Conservation (phyloP, 2,113 vertebrate genomes). For the Pavo muticus region DNA sequence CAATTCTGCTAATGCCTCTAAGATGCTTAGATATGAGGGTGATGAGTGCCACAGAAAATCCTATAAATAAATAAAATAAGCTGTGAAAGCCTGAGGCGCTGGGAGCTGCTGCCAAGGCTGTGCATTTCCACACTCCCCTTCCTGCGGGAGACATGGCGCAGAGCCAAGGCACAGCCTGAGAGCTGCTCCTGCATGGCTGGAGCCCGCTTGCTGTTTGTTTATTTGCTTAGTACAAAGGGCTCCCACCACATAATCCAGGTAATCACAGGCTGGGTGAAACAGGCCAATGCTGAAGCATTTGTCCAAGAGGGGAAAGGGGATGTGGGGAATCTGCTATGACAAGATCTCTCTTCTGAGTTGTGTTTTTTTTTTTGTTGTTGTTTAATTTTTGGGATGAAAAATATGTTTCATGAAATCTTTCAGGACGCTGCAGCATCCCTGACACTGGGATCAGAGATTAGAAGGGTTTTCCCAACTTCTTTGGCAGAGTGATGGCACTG, state of each 20-base stretch:
- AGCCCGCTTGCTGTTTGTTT: constrained; percentile 47
- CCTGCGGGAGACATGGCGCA: constrained; percentile 56
- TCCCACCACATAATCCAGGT: background rate
- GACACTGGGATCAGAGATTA: rapidly evolving
- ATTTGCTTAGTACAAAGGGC: constrained; percentile 49
- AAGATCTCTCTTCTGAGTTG: background rate
- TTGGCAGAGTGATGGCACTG: background rate
- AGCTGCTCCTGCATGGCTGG: constrained; percentile 35
- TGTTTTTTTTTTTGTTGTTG: background rate
- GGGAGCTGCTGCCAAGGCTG: constrained; percentile 72
- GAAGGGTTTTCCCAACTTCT: rapidly evolving
- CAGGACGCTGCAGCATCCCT: rapidly evolving
- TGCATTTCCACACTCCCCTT: constrained; percentile 65
- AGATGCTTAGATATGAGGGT: constrained; percentile 66
- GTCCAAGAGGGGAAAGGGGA: background rate
- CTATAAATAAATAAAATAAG: constrained; percentile 75
- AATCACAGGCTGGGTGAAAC: background rate
- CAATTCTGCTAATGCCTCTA: constrained; percentile 54
- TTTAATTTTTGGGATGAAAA: background rate
- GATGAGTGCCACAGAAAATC: constrained; percentile 41
- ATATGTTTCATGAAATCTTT: background rate
- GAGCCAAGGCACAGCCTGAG: constrained; percentile 62
- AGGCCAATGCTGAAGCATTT: background rate
- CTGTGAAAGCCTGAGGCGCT: constrained; percentile 69
- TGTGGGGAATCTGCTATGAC: background rate